Evolutionary conservation across 2,888 invertebrate genomes (phyloP).

Genomic region (Lithodes maja): DNA sequence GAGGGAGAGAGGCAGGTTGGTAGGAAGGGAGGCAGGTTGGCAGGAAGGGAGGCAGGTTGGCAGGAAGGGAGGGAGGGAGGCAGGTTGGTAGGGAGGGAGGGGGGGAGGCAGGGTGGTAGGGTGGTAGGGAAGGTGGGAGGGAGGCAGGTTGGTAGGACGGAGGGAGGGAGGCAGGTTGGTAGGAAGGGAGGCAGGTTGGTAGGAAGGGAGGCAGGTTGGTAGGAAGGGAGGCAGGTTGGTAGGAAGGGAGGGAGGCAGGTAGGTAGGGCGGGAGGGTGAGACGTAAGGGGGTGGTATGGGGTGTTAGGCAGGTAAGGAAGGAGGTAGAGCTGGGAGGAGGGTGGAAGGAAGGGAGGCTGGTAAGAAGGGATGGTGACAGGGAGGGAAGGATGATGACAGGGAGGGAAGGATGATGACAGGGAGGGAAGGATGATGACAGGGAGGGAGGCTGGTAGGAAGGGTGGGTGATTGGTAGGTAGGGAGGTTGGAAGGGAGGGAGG

Average conservation of each 20-base stretch:
- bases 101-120: not conserved
- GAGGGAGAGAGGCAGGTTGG: not conserved
- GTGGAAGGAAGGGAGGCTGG: not conserved
- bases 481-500: not conserved
- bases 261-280: not conserved
- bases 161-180: not conserved
- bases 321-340: not conserved
- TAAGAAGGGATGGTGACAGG: not conserved
- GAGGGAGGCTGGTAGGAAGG: not conserved
- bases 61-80: not conserved
- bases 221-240: not conserved
- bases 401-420: not conserved
- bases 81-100: not conserved
- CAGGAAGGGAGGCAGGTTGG: not conserved
- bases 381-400: not conserved
- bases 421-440: not conserved
- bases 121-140: no score
- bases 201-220: not conserved
- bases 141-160: no score
- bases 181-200: not conserved
- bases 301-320: no score
- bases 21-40: not conserved
- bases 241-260: not conserved
- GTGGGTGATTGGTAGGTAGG: no score
- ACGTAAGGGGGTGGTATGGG: not conserved